These are phyloP conservation scores for Ophonus ardosiacus DNA, from an alignment of 2,888 invertebrate species.

Conservation along the genomic window DNA sequence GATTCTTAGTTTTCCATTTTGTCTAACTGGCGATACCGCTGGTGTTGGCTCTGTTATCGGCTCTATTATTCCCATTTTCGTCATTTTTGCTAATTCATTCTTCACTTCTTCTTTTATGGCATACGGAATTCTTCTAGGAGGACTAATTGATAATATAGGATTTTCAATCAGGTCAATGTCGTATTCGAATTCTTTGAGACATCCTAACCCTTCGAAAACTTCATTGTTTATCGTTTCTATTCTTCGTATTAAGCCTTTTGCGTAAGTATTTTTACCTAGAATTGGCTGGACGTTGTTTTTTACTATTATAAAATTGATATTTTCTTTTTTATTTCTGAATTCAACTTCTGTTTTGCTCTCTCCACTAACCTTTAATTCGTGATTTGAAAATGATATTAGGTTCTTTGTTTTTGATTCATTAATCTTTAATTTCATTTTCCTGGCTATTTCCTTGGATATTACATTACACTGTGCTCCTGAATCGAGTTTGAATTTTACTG, in stretches of 20 bases:
- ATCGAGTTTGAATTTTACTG: slow-evolving; percentile 31
- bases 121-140: slow-evolving; percentile 66
- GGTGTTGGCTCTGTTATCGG: slow-evolving; percentile 43
- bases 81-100: slow-evolving; percentile 54
- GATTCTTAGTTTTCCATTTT: slow-evolving; percentile 55
- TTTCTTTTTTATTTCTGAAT: background rate
- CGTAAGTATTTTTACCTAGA: slow-evolving; percentile 14
- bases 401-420: slow-evolving; percentile 12
- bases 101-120: slow-evolving; percentile 69
- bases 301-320: too few relatives aligned
- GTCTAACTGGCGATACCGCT: slow-evolving; percentile 42
- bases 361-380: slow-evolving; percentile 6
- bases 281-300: background rate
- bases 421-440: background rate
- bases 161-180: slow-evolving; percentile 40
- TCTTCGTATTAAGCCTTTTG: slow-evolving; percentile 17
- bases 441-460: background rate
- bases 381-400: slow-evolving; percentile 3
- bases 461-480: slow-evolving; percentile 39
- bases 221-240: slow-evolving; percentile 2
- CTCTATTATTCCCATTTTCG: slow-evolving; percentile 27
- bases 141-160: slow-evolving; percentile 50
- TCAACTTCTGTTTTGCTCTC: background rate
- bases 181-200: slow-evolving; percentile 65
- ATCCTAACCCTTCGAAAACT: slow-evolving; percentile 67